Conservation (phyloP, 2,797 vertebrate species). For the Malurus leucopterus region DNA sequence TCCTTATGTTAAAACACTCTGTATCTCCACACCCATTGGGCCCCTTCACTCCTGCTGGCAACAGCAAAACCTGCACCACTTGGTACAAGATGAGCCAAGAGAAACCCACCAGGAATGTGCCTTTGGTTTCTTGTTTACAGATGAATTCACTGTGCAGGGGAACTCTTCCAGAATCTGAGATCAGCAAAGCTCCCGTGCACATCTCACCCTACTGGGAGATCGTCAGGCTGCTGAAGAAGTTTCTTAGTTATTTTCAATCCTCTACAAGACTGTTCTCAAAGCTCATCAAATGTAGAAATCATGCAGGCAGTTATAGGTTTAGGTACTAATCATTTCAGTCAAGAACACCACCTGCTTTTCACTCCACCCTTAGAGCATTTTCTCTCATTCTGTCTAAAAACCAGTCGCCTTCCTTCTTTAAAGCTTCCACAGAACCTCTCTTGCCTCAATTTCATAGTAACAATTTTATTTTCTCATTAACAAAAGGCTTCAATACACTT, state of each 20-base stretch:
- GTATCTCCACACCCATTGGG: not conserved
- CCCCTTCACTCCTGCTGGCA: not conserved
- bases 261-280: not conserved
- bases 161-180: not conserved
- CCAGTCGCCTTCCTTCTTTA: not conserved
- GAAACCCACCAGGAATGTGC: not conserved
- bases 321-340: not conserved
- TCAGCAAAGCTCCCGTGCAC: not conserved
- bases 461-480: not conserved
- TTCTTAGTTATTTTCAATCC: not conserved
- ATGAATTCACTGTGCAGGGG: not conserved
- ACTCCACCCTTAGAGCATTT: not conserved
- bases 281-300: not conserved
- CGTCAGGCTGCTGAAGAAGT: not conserved
- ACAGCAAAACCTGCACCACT: not conserved
- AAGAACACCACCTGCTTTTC: constrained; percentile 12
- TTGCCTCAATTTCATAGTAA: not conserved
- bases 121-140: not conserved
- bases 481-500: not conserved
- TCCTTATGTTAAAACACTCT: not conserved
- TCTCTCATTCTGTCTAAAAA: not conserved
- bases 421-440: not conserved
- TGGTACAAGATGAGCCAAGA: not conserved
- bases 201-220: not conserved
- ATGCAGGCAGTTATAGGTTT: not conserved